Evolutionary conservation across 2,888 invertebrate genomes (phyloP), one percentile per base, ranked within the genome.

Genomic region (Eristalis arbustorum): DNA sequence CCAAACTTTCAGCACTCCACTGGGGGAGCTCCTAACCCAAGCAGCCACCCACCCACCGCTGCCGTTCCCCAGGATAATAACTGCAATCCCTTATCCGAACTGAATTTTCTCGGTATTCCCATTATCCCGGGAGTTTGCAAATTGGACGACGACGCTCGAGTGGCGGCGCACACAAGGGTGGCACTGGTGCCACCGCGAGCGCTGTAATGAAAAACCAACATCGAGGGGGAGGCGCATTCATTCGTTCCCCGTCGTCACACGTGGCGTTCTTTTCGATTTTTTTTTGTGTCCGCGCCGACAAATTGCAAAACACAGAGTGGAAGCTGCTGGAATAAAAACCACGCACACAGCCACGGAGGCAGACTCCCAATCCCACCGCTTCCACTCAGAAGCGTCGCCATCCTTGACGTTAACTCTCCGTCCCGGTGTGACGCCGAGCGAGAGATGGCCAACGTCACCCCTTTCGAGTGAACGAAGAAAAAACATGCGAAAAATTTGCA

Each of bases 201-300:
- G 66, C 25, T 42, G 11, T 77, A 82, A 77, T 83, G 78, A 49
- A 83, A 78, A 83, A 83, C 68, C 63, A 78, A 78, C 83, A 69
- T 69, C 42, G 64, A 78, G 18, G 67, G 25, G 61, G 11, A 25
- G 63, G 81, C 8, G 61, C 18, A 49, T 49, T 18, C 49, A 67
- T 63, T 61, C 40, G 61, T 72, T 76, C 64, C 28, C 57, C 64
- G 63, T 23, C 63, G 74, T 78, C 74, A 84, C 83, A 84, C 74
- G 83, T 78, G 74, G 83, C 77, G 69, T 56, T 14, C 62, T 31
- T 25, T 79, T 82, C 77, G 69, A 40, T 14, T 62, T 31, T 25
- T 79, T 82, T 18, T 22, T 61, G 25, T 28, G 31, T 23, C 11
- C 66, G 37, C 66, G 37, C 59, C 42, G 13, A 1, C 25, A 59